Conservation (phyloP, 2,113 vertebrate species). For the Sigmodon hispidus region DNA sequence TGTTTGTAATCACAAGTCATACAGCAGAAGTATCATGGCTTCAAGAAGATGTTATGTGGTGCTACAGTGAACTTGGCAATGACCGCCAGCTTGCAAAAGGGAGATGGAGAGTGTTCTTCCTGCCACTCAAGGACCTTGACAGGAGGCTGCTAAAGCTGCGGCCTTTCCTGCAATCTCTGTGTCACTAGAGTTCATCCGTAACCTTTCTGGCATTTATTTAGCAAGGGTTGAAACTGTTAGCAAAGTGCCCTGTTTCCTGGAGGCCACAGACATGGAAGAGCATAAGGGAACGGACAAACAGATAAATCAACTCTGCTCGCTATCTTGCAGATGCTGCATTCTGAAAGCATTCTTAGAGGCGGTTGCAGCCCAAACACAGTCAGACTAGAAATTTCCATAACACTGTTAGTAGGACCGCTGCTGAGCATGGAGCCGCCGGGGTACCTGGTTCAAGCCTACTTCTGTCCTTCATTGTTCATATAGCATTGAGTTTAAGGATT, state of each 20-base stretch:
- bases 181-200: neutral
- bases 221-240: neutral
- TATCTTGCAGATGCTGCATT: neutral
- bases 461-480: neutral
- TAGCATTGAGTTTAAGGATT: neutral
- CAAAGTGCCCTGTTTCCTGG: neutral
- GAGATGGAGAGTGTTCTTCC: neutral
- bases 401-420: neutral
- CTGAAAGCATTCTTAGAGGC: neutral
- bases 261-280: neutral
- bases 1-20: slow-evolving; percentile 61
- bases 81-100: neutral
- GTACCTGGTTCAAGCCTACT: neutral
- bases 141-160: slow-evolving; percentile 10
- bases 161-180: neutral
- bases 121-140: slow-evolving; percentile 42
- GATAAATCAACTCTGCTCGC: neutral
- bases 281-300: neutral
- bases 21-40: slow-evolving; percentile 54
- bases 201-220: neutral
- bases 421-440: neutral
- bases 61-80: slow-evolving; percentile 55
- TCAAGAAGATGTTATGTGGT: slow-evolving; percentile 55
- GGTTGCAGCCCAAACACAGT: neutral
- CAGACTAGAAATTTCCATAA: neutral